Base-by-base conservation (phyloP, 1,140 invertebrate species). In the Zophobas morio region DNA sequence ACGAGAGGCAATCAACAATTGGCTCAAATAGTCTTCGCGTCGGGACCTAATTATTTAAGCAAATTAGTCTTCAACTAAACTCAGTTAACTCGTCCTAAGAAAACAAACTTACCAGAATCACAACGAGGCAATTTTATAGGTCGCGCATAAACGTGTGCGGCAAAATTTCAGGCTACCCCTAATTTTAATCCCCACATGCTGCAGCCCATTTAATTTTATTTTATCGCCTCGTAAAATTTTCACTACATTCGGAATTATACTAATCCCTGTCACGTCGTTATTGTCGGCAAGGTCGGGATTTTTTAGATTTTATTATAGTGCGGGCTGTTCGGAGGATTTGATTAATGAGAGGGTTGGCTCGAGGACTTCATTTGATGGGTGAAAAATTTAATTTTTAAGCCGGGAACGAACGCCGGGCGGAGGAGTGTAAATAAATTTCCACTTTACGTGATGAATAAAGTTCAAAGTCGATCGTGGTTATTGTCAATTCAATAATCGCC, bases 1-100 rank as follows among this genome's bases (percentile, higher is more conserved):
- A 56, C 54, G 6, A 6, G 35, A 35, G 37, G 37, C 20, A 53
- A 53, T 60, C 56, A 39, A 60, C 56, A 60, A 60, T 60, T 39
- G 33, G 35, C 36, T 37, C 8, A 46, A 8, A 3, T 46, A 46
- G 42, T 46, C 42, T 46, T 46, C 42, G 42, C 3, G 42, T 46
- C 34, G 8, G 2, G 33, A 2, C 8, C 54, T 56, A 56, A 56
- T 56, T 33, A 56, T 34, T 56, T 56, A 56, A 56, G 54, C 32
- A 56, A 56, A 56, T 56, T 56, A 57, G 42, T 46, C 42, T 46
- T 3, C 42, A 8, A 46, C 42, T 46, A 3, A 8, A 57, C 54
- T 57, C 54, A 33, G 20, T 57, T 57, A 57, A 57, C 54, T 57
- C 20, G 54, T 8, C 42, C 42, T 3, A 8, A 46, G 42, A 8